phyloP scores from a whole-genome alignment of 1,140 invertebrate species.

The Cyphomyrmex costatus region DNA sequence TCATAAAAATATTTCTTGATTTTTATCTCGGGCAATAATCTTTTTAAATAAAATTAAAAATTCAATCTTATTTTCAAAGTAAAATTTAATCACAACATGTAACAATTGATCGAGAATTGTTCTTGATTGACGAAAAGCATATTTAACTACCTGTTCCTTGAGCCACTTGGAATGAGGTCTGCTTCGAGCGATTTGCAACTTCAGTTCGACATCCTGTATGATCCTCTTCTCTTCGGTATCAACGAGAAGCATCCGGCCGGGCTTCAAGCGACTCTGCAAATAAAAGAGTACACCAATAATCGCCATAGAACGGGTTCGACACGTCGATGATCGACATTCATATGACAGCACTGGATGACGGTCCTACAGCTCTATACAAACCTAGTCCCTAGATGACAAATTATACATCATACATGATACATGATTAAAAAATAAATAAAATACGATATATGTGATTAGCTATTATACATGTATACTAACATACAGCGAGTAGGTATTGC shows the following conservation, averaged over 20 bases:
- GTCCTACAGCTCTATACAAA: slow-evolving; percentile 85
- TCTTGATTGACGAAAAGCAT: background rate
- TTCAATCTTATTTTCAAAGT: background rate
- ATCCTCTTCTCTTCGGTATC: slow-evolving; percentile 97
- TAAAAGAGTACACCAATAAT: slow-evolving; percentile 81
- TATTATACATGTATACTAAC: slow-evolving; percentile 71
- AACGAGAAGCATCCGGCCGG: slow-evolving; percentile 98
- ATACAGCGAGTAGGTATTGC: slow-evolving; percentile 59
- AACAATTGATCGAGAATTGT: background rate
- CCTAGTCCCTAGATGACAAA: slow-evolving; percentile 85
- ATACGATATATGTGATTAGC: slow-evolving; percentile 76
- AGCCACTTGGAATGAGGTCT: slow-evolving; percentile 97
- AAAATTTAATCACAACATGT: background rate
- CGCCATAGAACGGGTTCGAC: slow-evolving; percentile 63
- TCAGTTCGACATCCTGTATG: slow-evolving; percentile 98
- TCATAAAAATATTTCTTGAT: background rate
- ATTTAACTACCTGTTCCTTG: slow-evolving; percentile 92
- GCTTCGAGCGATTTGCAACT: slow-evolving; percentile 94
- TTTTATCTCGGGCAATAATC: background rate
- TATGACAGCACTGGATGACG: slow-evolving; percentile 83
- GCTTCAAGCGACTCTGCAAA: slow-evolving; percentile 97
- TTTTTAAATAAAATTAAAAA: background rate
- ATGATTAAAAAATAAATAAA: slow-evolving; percentile 85
- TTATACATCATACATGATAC: slow-evolving; percentile 82
- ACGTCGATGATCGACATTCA: slow-evolving; percentile 77